A percentile compares a stretch with the other conserved stretches of the same genome.
Conservation (phyloP, 30 jellyfish, hydroid and myxozoan species). For the Sanderia malayensis region DNA sequence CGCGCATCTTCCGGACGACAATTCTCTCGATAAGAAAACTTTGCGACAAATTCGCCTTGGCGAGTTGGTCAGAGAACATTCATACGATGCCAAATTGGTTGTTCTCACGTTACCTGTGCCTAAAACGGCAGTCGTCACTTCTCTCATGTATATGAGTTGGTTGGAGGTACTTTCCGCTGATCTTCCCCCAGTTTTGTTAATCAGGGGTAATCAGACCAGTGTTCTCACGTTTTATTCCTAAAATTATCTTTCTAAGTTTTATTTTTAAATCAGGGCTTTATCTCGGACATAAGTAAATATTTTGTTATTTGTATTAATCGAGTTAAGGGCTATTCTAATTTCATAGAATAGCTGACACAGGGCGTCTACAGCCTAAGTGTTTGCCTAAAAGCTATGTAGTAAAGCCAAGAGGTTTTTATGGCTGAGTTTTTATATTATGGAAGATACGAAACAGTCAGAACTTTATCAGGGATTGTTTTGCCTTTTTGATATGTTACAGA, state of each 20-base stretch:
- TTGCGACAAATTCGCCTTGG: constrained; percentile 96
- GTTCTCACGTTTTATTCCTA: constrained; percentile 94
- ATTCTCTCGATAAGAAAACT: constrained; percentile 85
- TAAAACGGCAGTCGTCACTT: constrained; percentile 67
- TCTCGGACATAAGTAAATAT: too few species aligned
- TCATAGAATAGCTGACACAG: too few species aligned
- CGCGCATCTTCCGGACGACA: constrained; percentile 63
- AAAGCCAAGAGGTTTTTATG: too few species aligned
- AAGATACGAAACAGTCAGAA: too few species aligned
- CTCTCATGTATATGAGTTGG: constrained; percentile 92
- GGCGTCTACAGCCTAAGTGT: too few species aligned
- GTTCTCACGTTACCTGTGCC: constrained; percentile 96
- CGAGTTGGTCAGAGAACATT: constrained; percentile 90
- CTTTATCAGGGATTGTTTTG: too few species aligned
- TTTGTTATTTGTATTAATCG: too few species aligned
- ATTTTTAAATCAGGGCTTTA: neutral
- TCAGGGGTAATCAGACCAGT: constrained; percentile 97
- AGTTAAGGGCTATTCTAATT: too few species aligned
- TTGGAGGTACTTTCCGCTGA: constrained; percentile 83
- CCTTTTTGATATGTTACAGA: too few species aligned
- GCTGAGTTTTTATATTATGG: too few species aligned
- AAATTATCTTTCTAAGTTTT: neutral
- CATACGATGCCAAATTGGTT: constrained; percentile 85
- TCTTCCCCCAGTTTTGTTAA: constrained; percentile 84
- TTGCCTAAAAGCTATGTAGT: too few species aligned